Base-by-base conservation (phyloP, 2,113 vertebrate genomes). In the Psephotus haematonotus region DNA sequence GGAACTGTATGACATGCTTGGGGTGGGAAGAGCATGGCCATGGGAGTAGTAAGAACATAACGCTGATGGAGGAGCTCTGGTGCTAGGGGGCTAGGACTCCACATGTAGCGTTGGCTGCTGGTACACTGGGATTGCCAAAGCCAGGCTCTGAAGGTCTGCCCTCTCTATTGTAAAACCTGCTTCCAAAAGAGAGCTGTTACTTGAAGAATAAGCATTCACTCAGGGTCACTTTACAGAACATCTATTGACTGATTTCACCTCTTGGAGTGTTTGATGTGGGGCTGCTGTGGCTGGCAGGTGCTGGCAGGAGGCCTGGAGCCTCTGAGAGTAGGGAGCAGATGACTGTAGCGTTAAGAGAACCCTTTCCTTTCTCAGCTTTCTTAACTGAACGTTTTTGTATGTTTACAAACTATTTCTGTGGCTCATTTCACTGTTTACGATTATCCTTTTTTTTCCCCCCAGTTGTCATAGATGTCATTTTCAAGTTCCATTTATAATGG, bases 371-470 rank as follows among this genome's bases (percentile, higher is more conserved):
- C 63, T 71, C 55, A 53, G 44, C 59, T 29, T 25, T 18, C 37
- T 62, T 41, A 74, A 64, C 55, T 79, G 87, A 93, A 57, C 55
- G 16, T 62, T 82, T 90, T 53, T 68, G 3, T 86, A 22, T 93
- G 77, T 95, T 96, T 93, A 72, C 72, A 82, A 82, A 74, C 41
- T 19, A 25, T 82, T 91, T 89, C 81, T 49, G 83, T 84, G 83
- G 93, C 93, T 95, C 95, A 91, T 95, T 94, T 96, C 4, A 4
- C 93, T 92, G 92, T 91, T 96, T 92, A 68, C 3, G 7, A 39
- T 92, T 92, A 71, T 47, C 37, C 44, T 64, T 68, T 72, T 71
- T 59, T 55, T 33, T 17, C 77, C 39, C 39, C 44, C 3, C 33
- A 4, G 77, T 93, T 93, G 83, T 91, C 77, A 62, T 31, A 68